These are phyloP conservation scores for Ciona savignyi DNA, from an alignment of 23 tunicate species.

Conservation along the genomic window DNA sequence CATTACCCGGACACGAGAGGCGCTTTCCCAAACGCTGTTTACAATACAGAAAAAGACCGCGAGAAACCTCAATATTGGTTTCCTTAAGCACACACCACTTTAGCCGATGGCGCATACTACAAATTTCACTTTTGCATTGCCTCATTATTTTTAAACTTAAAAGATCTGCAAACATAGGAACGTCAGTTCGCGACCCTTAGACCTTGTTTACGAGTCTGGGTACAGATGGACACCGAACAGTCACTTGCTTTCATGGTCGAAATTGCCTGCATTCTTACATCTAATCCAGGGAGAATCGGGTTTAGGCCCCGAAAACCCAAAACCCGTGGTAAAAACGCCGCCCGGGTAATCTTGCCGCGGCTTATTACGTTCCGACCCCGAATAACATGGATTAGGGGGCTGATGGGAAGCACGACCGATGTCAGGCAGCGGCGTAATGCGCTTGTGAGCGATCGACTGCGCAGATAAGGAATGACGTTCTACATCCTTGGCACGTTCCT, in stretches of 20 bases:
- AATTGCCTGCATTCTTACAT: not conserved
- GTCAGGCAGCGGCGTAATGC: constrained; percentile 1
- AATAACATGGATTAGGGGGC: not conserved
- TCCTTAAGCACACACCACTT: not conserved
- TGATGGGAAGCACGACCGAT: not conserved
- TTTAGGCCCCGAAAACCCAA: not conserved
- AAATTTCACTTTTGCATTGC: not conserved
- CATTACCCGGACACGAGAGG: not conserved
- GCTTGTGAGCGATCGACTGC: constrained; percentile 2
- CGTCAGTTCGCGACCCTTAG: not conserved
- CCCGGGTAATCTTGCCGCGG: not conserved
- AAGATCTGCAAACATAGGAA: no score
- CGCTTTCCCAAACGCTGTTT: not conserved
- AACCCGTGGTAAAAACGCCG: not conserved
- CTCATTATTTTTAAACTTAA: not conserved
- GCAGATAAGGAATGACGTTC: not conserved
- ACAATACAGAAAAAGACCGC: not conserved
- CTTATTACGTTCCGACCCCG: not conserved
- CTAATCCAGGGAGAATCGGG: not conserved
- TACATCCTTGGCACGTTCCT: not conserved
- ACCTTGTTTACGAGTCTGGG: not conserved
- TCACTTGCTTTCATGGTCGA: not conserved
- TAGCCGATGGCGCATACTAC: not conserved
- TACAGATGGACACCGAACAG: not conserved
- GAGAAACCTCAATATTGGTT: not conserved